Evolutionary conservation across 2,797 vertebrate species (phyloP).

Genomic region (Xerus rutilus): DNA sequence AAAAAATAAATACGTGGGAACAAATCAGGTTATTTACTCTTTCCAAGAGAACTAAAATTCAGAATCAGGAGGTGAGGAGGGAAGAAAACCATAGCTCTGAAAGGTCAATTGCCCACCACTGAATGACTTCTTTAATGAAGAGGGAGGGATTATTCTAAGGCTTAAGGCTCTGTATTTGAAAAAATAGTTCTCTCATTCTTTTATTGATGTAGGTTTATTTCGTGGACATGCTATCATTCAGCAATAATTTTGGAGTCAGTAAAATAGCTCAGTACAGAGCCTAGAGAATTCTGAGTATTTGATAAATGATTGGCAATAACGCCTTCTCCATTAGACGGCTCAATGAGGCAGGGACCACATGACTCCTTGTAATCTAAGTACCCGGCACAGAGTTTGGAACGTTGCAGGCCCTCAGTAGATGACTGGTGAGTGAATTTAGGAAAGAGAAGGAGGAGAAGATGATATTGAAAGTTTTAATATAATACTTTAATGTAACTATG

Average conservation of each 20-base stretch:
- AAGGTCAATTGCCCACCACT: not conserved
- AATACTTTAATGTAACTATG: not conserved
- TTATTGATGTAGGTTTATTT: not conserved
- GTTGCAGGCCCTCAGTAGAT: not conserved
- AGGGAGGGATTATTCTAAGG: not conserved
- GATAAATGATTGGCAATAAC: not conserved
- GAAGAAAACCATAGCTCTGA: not conserved
- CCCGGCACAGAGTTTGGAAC: not conserved
- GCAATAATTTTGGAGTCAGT: not conserved
- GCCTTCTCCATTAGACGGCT: not conserved
- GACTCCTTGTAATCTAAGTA: not conserved
- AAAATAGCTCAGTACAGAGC: not conserved
- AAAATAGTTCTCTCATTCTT: not conserved
- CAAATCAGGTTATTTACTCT: not conserved
- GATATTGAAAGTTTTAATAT: not conserved
- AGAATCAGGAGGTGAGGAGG: not conserved
- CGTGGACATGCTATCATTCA: not conserved
- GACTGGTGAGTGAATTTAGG: not conserved
- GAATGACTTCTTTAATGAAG: not conserved
- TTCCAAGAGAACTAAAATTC: not conserved
- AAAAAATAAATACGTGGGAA: not conserved
- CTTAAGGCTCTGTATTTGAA: not conserved
- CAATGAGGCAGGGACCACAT: not conserved
- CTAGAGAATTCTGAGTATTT: not conserved
- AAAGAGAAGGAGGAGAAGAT: not conserved